Base-by-base conservation (phyloP, 2,113 vertebrate genomes). In the Gobio gobio region DNA sequence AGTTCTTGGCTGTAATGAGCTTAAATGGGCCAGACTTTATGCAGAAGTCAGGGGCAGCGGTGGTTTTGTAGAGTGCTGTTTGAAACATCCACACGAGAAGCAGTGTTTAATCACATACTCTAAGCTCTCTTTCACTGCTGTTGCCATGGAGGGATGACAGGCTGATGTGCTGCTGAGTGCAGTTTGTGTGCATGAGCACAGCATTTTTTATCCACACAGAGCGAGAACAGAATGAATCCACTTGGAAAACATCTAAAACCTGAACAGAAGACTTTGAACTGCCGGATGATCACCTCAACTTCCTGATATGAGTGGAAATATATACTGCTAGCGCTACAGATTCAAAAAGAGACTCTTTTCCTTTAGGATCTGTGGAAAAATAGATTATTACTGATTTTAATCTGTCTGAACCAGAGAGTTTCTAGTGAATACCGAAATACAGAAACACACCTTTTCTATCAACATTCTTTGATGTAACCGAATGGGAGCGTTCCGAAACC, bases 111-210 rank as follows among this genome's bases (percentile, higher is more conserved):
- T 70, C 61, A 82, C 43, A 36, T 29, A 70, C 49, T 72, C 49
- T 56, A 10, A 54, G 64, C 78, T 82, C 40, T 79, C 45, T 47
- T 80, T 72, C 49, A 54, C 66, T 72, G 47, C 80, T 43, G 66
- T 82, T 82, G 80, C 80, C 49, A 72, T 70, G 64, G 66, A 82
- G 12, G 49, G 63, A 68, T 56, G 47, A 72, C 49, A 72, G 47
- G 22, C 47, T 54, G 80, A 82, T 72, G 64, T 72, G 80, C 29
- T 82, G 29, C 66, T 26, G 45, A 68, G 61, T 68, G 61, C 78
- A 68, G 43, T 26, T 51, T 82, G 43, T 68, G 63, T 51, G 79
- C 79, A 82, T 68, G 66, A 82, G 64, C 64, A 81, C 45, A 72
- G 49, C 80, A 72, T 54, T 82, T 82, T 58, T 82, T 49, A 82